phyloP scores from a whole-genome alignment of 2,113 vertebrate genomes.

The Poicephalus meyeri region DNA sequence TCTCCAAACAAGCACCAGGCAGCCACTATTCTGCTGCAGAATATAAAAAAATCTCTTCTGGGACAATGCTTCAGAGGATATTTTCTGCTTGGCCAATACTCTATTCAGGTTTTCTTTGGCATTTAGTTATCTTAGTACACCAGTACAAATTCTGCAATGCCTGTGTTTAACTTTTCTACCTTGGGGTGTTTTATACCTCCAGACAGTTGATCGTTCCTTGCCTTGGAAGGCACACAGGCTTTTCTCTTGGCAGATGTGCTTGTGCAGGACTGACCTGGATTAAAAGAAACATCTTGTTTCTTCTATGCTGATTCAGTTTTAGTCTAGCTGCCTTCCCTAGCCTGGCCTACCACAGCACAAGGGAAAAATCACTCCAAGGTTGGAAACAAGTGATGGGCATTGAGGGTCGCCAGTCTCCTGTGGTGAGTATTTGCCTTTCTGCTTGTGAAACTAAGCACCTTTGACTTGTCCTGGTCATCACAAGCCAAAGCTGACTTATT shows the following conservation, averaged over 20 bases:
- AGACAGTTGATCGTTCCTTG: not conserved
- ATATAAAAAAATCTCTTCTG: not conserved
- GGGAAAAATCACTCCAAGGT: not conserved
- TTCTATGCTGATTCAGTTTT: not conserved
- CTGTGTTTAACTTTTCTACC: not conserved
- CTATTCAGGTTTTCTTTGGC: not conserved
- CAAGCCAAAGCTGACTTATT: not conserved
- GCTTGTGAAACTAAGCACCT: not conserved
- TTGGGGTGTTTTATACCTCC: not conserved
- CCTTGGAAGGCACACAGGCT: not conserved
- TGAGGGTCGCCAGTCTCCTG: rapidly evolving
- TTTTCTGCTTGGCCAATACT: not conserved
- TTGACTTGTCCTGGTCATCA: not conserved
- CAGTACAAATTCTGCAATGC: not conserved
- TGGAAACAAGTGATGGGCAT: not conserved
- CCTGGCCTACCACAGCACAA: not conserved
- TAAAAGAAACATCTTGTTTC: not conserved
- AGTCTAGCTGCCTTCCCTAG: not conserved
- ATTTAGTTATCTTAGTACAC: not conserved
- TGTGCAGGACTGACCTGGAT: rapidly evolving
- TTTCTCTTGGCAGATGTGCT: not conserved
- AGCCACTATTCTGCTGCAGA: not conserved
- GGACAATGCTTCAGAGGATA: not conserved
- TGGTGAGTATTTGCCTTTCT: not conserved
- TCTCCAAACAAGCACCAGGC: not conserved